Evolutionary conservation across 2,113 vertebrate genomes (phyloP).

Genomic region (Salvelinus alpinus): DNA sequence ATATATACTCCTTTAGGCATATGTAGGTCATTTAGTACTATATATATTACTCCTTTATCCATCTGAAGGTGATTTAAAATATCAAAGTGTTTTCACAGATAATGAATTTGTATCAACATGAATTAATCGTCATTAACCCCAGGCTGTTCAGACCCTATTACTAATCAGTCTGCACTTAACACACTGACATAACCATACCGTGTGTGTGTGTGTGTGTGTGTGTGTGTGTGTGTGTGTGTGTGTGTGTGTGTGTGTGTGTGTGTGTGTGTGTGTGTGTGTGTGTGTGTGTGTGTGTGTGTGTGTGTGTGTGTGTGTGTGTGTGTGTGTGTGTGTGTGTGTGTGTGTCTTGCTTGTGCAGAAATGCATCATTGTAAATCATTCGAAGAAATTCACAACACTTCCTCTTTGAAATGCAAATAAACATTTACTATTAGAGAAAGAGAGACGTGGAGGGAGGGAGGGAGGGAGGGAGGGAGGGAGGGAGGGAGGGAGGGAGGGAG

Average conservation of each 20-base stretch:
- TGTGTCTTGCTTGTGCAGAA: too few relatives aligned
- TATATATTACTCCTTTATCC: conserved; percentile 16
- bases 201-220: too few relatives aligned
- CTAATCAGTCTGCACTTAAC: conserved; percentile 39
- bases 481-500: conserved; percentile 41
- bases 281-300: too few relatives aligned
- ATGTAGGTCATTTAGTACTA: too few relatives aligned
- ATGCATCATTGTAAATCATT: neutral
- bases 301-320: too few relatives aligned
- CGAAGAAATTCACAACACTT: conserved; percentile 23
- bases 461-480: neutral
- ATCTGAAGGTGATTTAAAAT: conserved; percentile 64
- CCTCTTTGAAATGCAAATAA: conserved; percentile 50
- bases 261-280: too few relatives aligned
- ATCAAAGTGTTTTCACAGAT: conserved; percentile 64
- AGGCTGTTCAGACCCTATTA: conserved; percentile 57
- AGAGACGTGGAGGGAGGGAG: conserved; percentile 1
- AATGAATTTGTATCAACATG: conserved; percentile 71
- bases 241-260: too few relatives aligned
- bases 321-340: neutral
- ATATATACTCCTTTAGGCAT: too few relatives aligned
- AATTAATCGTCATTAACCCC: conserved; percentile 71
- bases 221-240: too few relatives aligned
- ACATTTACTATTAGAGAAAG: conserved; percentile 24
- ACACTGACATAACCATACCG: neutral